Base-by-base conservation (phyloP, 2,888 invertebrate species). In the Epistrophella euchroma region DNA sequence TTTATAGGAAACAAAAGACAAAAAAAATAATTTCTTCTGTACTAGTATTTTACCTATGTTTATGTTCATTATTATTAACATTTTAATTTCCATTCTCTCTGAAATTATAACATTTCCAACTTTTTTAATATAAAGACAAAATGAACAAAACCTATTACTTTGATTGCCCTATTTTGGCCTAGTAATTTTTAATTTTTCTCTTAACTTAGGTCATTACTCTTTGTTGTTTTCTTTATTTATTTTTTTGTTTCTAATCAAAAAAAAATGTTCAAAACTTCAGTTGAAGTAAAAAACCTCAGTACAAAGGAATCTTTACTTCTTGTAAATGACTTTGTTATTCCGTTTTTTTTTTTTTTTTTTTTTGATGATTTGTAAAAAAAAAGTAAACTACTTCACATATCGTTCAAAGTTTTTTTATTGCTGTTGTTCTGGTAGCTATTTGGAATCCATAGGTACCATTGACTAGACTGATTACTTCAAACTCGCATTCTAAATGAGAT, bases 391-490 rank as follows among this genome's bases (percentile, higher is more conserved):
- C 74, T 72, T 47, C 72, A 85, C 84, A 85, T 79, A 55, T 85
- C 77, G 37, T 72, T 40, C 13, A 7, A 19, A 32, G 28, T 50
- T 13, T 13, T 72, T 25, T 25, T 40, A n/a, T n/a, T n/a, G n/a
- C n/a, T n/a, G n/a, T 28, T 15, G 10, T 15, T 43, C 2, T 22
- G 25, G 15, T 22, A 19, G 25, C 47, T 5, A 22, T 50, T 28
- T 32, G 15, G 22, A 35, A 60, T 60, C 47, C 32, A 45, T 28
- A n/a, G 1, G 4, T 50, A 56, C 37, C 17, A 43, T 82, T 73
- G 84, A 76, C 80, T 85, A 85, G 84, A 79, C 84, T 84, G 79
- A 79, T 84, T 60, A 72, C 75, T 76, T 75, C 52, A 76, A 72
- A 72, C 68, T 81, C 81, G 77, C 68, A 73, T 45, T 45, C 28